Evolutionary conservation across 2,888 invertebrate species (phyloP).

Genomic region (Rhyacophila evoluta): DNA sequence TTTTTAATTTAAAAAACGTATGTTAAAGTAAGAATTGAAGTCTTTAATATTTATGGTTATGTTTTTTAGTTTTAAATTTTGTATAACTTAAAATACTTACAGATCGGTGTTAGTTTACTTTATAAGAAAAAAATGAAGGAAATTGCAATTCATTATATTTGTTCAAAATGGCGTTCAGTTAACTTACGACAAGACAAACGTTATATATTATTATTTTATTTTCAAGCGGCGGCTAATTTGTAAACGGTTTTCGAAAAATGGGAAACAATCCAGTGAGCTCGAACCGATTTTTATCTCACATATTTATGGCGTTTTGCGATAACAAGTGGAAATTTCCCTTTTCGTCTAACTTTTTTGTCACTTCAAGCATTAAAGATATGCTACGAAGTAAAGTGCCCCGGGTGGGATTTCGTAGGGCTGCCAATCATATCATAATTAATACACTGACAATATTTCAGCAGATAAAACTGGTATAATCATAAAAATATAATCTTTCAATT

Average conservation of each 20-base stretch:
- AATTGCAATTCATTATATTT: not conserved
- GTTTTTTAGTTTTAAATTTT: no score
- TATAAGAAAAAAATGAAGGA: not conserved
- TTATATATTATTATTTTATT: no score
- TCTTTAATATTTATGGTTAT: no score
- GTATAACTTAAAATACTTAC: no score
- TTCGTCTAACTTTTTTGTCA: constrained; percentile 14
- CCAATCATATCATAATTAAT: not conserved
- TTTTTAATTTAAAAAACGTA: no score
- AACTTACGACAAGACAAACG: no score
- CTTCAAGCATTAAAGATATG: not conserved
- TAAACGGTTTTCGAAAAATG: not conserved
- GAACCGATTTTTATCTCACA: constrained; percentile 12
- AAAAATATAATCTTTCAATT: no score
- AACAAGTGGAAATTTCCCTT: constrained; percentile 29
- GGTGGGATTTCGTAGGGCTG: not conserved
- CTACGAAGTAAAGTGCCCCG: not conserved
- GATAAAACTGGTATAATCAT: no score
- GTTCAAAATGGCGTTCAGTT: not conserved
- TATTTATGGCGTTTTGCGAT: constrained; percentile 29
- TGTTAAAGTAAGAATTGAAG: no score
- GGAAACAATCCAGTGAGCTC: not conserved
- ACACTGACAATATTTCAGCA: no score
- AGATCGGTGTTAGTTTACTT: no score
- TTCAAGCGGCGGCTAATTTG: not conserved